These are phyloP conservation scores for Aphelenchoides avenae DNA, from an alignment of 1,140 invertebrate species.

Conservation along the genomic window DNA sequence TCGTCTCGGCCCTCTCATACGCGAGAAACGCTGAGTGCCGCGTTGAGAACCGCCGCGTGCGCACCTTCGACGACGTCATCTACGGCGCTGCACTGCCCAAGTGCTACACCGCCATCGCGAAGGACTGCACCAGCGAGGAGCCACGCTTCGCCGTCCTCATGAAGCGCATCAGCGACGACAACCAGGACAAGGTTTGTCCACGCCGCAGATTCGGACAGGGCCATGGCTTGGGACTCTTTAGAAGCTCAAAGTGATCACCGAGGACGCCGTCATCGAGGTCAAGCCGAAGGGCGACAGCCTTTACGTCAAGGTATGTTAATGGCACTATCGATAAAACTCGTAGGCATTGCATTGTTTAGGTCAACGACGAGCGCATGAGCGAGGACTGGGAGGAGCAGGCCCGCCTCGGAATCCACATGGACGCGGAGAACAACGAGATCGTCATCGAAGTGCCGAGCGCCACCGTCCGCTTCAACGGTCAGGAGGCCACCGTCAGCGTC, in stretches of 20 bases:
- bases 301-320: no score
- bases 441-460: conserved; percentile 14
- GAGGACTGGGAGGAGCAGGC: conserved; percentile 4
- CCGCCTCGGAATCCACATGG: conserved; percentile 29
- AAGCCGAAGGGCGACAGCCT: conserved; percentile 8
- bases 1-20: no score
- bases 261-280: conserved; percentile 20
- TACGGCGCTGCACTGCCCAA: conserved; percentile 12
- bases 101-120: conserved; percentile 35
- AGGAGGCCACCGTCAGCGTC: conserved; percentile 23
- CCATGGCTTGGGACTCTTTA: conserved; percentile 3
- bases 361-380: background rate
- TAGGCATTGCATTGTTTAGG: conserved; percentile 16
- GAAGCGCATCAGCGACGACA: conserved; percentile 15
- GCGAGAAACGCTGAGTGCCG: conserved; percentile 23
- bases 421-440: conserved; percentile 7
- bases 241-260: conserved; percentile 35
- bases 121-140: conserved; percentile 25
- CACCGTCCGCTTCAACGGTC: conserved; percentile 23
- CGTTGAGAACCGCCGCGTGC: conserved; percentile 12
- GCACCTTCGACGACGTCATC: conserved; percentile 23
- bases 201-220: background rate
- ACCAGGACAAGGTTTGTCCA: background rate
- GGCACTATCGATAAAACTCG: background rate
- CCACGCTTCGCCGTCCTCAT: conserved; percentile 37